Evolutionary conservation across 30 jellyfish, hydroid and myxozoan genomes (phyloP).

Genomic region (Hydra vulgaris): DNA sequence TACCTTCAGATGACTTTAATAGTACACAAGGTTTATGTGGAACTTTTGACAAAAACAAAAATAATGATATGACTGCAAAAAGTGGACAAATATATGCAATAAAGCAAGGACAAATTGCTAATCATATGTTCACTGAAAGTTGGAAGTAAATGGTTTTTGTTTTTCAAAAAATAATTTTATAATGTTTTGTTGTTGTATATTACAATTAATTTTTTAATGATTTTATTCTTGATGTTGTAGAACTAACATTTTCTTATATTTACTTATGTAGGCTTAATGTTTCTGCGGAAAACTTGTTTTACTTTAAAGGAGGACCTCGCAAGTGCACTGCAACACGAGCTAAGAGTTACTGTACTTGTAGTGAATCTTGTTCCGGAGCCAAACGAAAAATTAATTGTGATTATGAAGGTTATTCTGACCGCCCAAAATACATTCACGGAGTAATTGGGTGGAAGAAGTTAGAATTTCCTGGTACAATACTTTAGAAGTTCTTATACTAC

Average conservation of each 20-base stretch:
- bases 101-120: too few relatives aligned
- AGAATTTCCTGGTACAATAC: conserved; percentile 69
- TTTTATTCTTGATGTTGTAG: too few relatives aligned
- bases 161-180: too few relatives aligned
- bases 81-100: conserved; percentile 8
- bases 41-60: conserved; percentile 41
- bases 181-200: neutral
- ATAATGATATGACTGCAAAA: conserved; percentile 56
- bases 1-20: conserved; percentile 61
- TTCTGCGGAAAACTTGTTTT: conserved; percentile 45
- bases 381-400: conserved; percentile 56
- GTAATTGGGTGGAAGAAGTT: conserved; percentile 36
- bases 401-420: conserved; percentile 36
- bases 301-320: conserved; percentile 36
- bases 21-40: conserved; percentile 82
- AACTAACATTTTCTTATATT: neutral
- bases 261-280: neutral
- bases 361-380: conserved; percentile 54
- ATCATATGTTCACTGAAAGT: conserved; percentile 70
- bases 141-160: conserved; percentile 69
- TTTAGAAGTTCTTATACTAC: too few relatives aligned
- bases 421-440: conserved; percentile 54
- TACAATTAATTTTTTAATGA: neutral
- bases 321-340: conserved; percentile 52
- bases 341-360: conserved; percentile 74